Conservation (phyloP, 2,888 invertebrate genomes). For the Netelia melanura region DNA sequence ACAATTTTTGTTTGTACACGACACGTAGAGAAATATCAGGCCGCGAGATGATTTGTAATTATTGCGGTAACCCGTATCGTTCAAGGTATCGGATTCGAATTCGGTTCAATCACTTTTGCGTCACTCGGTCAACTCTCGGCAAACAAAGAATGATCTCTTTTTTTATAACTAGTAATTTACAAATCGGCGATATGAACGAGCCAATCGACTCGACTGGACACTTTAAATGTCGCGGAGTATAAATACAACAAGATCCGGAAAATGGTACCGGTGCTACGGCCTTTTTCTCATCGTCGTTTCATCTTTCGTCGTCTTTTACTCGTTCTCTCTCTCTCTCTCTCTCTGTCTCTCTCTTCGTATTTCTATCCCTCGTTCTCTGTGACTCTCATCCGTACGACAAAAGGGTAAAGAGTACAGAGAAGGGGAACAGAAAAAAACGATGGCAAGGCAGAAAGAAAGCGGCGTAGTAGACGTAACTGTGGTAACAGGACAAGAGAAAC, state of each 20-base stretch:
- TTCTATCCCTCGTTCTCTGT: conserved; percentile 40
- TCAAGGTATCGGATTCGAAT: background rate
- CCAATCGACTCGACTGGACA: conserved; percentile 24
- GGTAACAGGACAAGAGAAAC: conserved; percentile 32
- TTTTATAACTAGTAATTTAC: conserved; percentile 23
- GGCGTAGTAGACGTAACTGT: conserved; percentile 35
- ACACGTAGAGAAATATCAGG: background rate
- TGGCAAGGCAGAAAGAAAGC: conserved; percentile 42
- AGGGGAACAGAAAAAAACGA: conserved; percentile 46
- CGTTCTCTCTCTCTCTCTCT: conserved; percentile 53
- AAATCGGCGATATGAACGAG: background rate
- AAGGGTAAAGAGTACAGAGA: conserved; percentile 17
- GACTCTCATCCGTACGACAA: conserved; percentile 53
- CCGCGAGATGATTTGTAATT: background rate
- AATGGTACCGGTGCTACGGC: conserved; percentile 21
- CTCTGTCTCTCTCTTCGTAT: conserved; percentile 34
- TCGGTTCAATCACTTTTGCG: background rate
- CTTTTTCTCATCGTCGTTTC: conserved; percentile 55
- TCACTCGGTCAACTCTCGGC: too few species aligned
- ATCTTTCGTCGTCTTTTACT: conserved; percentile 45
- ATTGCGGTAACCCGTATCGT: background rate
- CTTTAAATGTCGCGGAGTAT: conserved; percentile 42
- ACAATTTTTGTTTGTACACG: background rate
- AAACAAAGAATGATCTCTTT: background rate
- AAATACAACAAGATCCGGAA: conserved; percentile 11